phyloP scores from a whole-genome alignment of 2,888 invertebrate species.

The Tridacna crocea region DNA sequence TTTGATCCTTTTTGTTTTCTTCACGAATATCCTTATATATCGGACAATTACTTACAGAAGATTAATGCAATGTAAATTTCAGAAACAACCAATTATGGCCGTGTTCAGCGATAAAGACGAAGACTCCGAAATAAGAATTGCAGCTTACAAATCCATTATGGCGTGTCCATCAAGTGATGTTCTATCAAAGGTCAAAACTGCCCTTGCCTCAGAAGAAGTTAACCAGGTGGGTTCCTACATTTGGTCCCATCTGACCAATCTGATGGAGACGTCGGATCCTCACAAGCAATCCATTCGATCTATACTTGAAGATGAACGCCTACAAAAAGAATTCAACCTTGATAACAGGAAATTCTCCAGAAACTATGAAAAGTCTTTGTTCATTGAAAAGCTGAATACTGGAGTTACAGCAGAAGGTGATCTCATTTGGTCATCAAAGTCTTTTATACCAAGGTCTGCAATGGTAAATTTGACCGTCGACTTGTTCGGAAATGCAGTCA shows the following conservation, averaged over 20 bases:
- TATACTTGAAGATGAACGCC: slow-evolving; percentile 91
- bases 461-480: slow-evolving; percentile 83
- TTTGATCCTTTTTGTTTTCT: too few relatives aligned
- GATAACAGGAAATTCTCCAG: slow-evolving; percentile 96
- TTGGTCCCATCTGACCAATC: slow-evolving; percentile 95
- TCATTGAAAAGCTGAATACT: slow-evolving; percentile 93
- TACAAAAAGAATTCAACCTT: slow-evolving; percentile 92
- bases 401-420: slow-evolving; percentile 81
- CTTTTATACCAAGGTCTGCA: slow-evolving; percentile 82
- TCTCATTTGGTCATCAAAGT: slow-evolving; percentile 81
- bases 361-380: slow-evolving; percentile 91
- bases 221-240: slow-evolving; percentile 96
- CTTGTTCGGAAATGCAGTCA: slow-evolving; percentile 92
- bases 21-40: too few relatives aligned
- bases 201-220: slow-evolving; percentile 73
- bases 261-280: slow-evolving; percentile 93
- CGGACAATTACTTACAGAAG: too few relatives aligned
- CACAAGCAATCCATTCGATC: slow-evolving; percentile 93
- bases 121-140: slow-evolving; percentile 93
- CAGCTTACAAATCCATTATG: slow-evolving; percentile 95
- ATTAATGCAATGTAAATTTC: slow-evolving; percentile 26
- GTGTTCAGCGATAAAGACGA: slow-evolving; percentile 89
- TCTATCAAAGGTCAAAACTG: slow-evolving; percentile 88
- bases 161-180: slow-evolving; percentile 92
- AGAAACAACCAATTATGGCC: slow-evolving; percentile 85